These are phyloP conservation scores for Mesorhabditis belari DNA, from an alignment of 2,888 invertebrate genomes.

Conservation along the genomic window DNA sequence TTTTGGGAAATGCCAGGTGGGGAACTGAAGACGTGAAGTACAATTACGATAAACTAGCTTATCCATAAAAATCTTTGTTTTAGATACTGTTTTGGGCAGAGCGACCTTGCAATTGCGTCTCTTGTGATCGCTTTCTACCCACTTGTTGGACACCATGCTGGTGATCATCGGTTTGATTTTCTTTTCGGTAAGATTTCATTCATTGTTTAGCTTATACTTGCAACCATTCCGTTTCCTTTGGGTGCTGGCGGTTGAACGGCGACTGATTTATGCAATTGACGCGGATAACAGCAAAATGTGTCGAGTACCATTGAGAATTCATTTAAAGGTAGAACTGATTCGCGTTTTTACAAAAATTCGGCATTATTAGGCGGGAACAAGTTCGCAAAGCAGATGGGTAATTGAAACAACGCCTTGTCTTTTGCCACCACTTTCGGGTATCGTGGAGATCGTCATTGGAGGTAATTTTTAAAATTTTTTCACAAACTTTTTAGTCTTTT, in stretches of 20 bases:
- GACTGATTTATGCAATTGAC: conserved; percentile 79
- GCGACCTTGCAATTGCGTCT: conserved; percentile 78
- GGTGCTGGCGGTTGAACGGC: conserved; percentile 82
- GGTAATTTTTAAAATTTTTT: too few species aligned
- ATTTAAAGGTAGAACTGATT: not conserved
- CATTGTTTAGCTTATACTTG: conserved; percentile 72
- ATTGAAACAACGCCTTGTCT: too few species aligned
- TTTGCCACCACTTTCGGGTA: too few species aligned
- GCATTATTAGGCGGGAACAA: too few species aligned
- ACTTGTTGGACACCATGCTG: conserved; percentile 89
- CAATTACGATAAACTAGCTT: not conserved
- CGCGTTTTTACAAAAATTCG: too few species aligned
- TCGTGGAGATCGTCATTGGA: too few species aligned
- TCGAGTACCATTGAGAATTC: conserved; percentile 14
- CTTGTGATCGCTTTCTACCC: conserved; percentile 89
- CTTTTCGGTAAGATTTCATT: not conserved
- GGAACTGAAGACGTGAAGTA: not conserved
- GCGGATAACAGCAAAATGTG: conserved; percentile 59
- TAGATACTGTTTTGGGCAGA: conserved; percentile 59
- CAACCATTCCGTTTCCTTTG: conserved; percentile 94
- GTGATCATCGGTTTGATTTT: conserved; percentile 75
- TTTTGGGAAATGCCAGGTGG: conserved; percentile 82
- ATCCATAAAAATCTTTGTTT: not conserved
- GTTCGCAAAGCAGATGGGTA: too few species aligned
- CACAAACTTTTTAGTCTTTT: too few species aligned